Evolutionary conservation across 2,797 vertebrate genomes (phyloP), one percentile per base, ranked within the genome.

Genomic region (Clarias fuscus): DNA sequence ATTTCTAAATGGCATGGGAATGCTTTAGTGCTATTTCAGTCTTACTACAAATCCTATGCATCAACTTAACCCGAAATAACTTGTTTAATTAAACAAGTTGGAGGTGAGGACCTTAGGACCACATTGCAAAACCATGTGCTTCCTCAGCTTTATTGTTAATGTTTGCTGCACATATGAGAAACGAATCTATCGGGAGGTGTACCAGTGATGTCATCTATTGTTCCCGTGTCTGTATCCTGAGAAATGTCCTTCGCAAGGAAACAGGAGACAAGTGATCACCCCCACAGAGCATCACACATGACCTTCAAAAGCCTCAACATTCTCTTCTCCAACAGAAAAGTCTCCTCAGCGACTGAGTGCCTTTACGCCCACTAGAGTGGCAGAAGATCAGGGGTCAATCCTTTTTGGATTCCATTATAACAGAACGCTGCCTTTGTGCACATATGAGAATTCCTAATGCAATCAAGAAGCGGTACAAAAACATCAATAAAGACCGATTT

Each of bases 191-290:
- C 56, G 71, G 78, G 68, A 75, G 71, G 24, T 48, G 18, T 67
- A 82, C 10, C 77, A 76, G 86, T 80, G 72, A 89, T 56, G 84
- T 87, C 75, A 89, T 89, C 89, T 83, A 91, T 88, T 91, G 87
- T 91, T 89, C 73, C 75, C 14, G 64, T 87, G 79, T 85, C 79
- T 58, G 83, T 85, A 84, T 83, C 71, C 62, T 86, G 68, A 86
- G 70, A 91, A 90, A 88, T 82, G 84, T 86, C 75, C 85, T 89
- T 91, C 20, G 75, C 64, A 59, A 87, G 86, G 89, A 91, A 88
- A 90, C 89, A 85, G 88, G 86, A 81, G 85, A 90, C 84, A 89
- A 87, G 76, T 72, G 84, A 84, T 88, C 85, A 81, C 85, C 85
- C 81, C 72, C 82, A 87, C 84, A 83, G 43, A 80, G 61, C 82